Evolutionary conservation across 1,140 invertebrate species (phyloP), one percentile per base, ranked within the genome.

Genomic region (Druon quercuslanigerum): DNA sequence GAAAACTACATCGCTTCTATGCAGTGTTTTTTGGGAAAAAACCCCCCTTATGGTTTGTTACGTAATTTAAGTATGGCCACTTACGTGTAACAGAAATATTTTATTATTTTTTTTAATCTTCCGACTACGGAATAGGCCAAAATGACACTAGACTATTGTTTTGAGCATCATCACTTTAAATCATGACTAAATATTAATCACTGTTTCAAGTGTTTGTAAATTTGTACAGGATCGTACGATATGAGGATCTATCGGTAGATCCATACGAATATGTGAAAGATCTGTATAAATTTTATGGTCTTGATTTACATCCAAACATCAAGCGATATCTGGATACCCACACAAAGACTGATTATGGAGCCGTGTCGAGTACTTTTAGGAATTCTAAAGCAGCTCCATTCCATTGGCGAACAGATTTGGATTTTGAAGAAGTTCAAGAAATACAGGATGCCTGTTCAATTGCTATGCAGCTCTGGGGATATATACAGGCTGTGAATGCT

Each of bases 401-500:
- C 87, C 95, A 96, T 86, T 97, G 96, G 96, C 94, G 94, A 79
- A 93, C 92, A 57, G 95, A 96, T 83, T 91, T 97, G 50, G 93
- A 94, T 76, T 94, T 93, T 72, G 92, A 94, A 12, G 94, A 95
- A 87, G 94, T 96, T 25, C 92, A 93, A n/a, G 91, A 93, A 78
- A 94, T 95, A 82, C 93, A 94, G 87, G 83, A 85, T 52, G 86
- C 86, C 0, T 97, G 96, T 86, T 91, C 91, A 71, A 92, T 94
- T 78, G 96, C 96, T 0, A 96, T 97, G 95, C 91, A 93, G 72
- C 85, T 95, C 51, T 97, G 96, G 96, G 96, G 96, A n/a, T 97
- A 97, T 78, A 87, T 89, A 13, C 85, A 87, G 60, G 92, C 92
- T n/a, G 75, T 83, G 5, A 93, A 93, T 76, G 88, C 89, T 14